These are phyloP conservation scores for Amazonetta brasiliensis DNA, from an alignment of 2,797 vertebrate species.

Conservation along the genomic window DNA sequence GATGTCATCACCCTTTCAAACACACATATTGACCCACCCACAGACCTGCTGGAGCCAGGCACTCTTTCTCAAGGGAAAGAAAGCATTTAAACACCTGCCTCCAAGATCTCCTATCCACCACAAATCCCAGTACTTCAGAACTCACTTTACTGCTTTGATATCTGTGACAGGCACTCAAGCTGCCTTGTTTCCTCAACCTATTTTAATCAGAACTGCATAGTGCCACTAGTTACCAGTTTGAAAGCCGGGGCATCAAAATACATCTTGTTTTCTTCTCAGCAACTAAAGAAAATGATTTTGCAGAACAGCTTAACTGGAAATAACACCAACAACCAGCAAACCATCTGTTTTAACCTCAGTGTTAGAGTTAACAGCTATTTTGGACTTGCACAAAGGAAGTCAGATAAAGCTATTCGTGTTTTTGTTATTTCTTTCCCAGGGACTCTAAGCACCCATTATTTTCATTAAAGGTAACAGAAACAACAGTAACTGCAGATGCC, in stretches of 20 bases:
- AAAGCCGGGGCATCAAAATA: background rate
- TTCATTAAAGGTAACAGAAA: background rate
- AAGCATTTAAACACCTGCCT: background rate
- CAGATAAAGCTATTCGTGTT: background rate
- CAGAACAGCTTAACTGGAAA: constrained; percentile 26
- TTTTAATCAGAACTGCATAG: background rate
- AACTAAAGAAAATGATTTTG: background rate
- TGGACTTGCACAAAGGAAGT: constrained; percentile 18
- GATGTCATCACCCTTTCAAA: background rate
- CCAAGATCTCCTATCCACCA: background rate
- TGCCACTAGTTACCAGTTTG: background rate
- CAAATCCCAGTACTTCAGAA: background rate
- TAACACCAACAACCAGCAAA: constrained; percentile 7
- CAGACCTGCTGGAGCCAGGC: background rate
- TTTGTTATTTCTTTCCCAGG: accelerated
- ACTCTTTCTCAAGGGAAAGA: background rate
- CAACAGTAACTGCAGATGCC: background rate
- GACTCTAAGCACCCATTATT: background rate
- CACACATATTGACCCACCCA: background rate
- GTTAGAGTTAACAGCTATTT: constrained; percentile 26
- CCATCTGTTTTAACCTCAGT: constrained; percentile 43
- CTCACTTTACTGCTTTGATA: background rate
- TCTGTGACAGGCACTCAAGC: background rate
- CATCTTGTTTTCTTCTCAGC: background rate
- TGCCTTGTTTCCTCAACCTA: background rate